Conservation (phyloP, 1,140 invertebrate genomes). For the Phocides pigmalion region DNA sequence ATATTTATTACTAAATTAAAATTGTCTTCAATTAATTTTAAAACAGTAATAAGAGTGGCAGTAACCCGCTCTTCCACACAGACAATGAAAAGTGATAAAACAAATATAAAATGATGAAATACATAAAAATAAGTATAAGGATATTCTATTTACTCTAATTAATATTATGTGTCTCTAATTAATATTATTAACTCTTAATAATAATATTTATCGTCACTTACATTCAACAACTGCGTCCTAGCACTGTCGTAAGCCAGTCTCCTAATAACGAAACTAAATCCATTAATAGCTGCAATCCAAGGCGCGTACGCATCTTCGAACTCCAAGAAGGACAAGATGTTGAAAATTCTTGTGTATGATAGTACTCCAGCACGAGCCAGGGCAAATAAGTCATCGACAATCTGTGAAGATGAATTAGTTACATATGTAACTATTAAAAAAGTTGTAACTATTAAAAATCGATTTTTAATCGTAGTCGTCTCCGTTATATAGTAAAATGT, state of each 20-base stretch:
- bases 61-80: no score
- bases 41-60: no score
- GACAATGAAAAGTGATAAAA: no score
- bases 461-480: no score
- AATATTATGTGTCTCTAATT: no score
- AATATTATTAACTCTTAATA: no score
- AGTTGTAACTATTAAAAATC: no score
- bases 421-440: neutral
- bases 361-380: constrained; percentile 80
- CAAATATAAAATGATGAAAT: no score
- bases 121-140: no score
- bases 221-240: constrained; percentile 50
- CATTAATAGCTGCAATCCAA: constrained; percentile 86
- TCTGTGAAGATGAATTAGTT: constrained; percentile 51
- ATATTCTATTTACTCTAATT: no score
- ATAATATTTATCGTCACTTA: constrained; percentile 34
- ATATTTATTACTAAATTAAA: no score
- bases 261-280: constrained; percentile 75
- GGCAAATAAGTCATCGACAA: constrained; percentile 93
- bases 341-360: constrained; percentile 83
- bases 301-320: constrained; percentile 87
- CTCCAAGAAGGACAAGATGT: constrained; percentile 85
- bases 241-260: constrained; percentile 59
- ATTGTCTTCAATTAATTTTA: no score
- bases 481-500: neutral